These are phyloP conservation scores for Gymnocephalus cernua DNA, from an alignment of 2,113 vertebrate species.

Conservation along the genomic window DNA sequence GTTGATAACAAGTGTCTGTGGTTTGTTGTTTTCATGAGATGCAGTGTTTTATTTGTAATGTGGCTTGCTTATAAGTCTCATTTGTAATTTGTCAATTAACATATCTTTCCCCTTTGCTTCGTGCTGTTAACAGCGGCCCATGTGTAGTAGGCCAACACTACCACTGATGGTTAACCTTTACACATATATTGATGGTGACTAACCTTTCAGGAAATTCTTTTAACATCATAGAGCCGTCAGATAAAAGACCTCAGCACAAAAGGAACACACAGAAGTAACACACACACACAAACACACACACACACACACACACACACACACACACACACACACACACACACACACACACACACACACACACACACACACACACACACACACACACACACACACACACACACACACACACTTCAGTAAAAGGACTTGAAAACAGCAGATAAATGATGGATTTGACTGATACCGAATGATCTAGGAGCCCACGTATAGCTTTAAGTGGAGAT, in stretches of 20 bases:
- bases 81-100: not conserved
- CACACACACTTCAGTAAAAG: conserved; percentile 24
- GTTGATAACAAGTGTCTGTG: conserved; percentile 24
- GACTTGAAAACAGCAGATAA: conserved; percentile 42
- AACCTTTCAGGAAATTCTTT: conserved; percentile 50
- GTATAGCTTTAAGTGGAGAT: not conserved
- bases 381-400: not conserved
- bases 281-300: conserved; percentile 1
- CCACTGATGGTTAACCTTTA: conserved; percentile 8
- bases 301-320: conserved; percentile 21
- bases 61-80: not conserved
- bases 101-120: not conserved
- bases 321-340: conserved; percentile 16
- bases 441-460: conserved; percentile 6
- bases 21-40: conserved; percentile 8
- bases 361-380: not conserved
- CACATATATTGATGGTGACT: conserved; percentile 11
- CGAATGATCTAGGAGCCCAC: not conserved
- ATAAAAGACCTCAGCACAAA: conserved; percentile 37
- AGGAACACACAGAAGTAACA: conserved; percentile 2
- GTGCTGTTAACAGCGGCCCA: not conserved
- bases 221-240: conserved; percentile 28
- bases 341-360: no score
- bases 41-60: not conserved
- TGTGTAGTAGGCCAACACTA: not conserved